phyloP scores from a whole-genome alignment of 2,113 vertebrate species.

The Pitta sordida region DNA sequence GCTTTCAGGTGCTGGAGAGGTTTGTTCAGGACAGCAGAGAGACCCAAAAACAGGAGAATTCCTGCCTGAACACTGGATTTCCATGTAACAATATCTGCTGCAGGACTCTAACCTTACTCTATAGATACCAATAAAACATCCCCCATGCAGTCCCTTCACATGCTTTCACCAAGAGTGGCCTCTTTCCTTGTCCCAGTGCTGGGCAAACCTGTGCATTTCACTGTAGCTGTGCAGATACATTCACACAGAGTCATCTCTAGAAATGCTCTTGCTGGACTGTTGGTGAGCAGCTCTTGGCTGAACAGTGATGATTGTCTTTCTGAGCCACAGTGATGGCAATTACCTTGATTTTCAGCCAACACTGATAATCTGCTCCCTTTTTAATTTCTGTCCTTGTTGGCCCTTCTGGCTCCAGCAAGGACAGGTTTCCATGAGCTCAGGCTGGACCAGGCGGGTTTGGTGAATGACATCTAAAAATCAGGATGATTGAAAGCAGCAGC shows the following conservation, averaged over 20 bases:
- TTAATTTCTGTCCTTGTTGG: background rate
- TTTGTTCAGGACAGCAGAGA: background rate
- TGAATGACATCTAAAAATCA: background rate
- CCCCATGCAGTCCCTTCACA: background rate
- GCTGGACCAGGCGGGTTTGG: background rate
- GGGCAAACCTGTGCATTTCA: background rate
- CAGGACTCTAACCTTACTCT: background rate
- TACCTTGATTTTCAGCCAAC: background rate
- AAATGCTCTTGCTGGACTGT: background rate
- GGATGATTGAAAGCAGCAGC: background rate
- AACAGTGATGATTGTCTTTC: background rate
- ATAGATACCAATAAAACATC: background rate
- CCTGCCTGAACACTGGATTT: background rate
- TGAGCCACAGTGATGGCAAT: background rate
- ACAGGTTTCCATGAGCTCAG: background rate
- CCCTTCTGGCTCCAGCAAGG: background rate
- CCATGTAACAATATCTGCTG: background rate
- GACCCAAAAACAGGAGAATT: background rate
- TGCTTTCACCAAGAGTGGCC: background rate
- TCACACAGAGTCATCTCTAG: too few relatives aligned
- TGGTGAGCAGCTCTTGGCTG: background rate
- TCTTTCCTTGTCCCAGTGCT: background rate
- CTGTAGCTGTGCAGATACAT: background rate
- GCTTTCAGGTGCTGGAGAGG: background rate
- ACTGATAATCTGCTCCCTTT: background rate